These are phyloP conservation scores for Myiotriccus ornatus DNA, from an alignment of 2,797 vertebrate genomes.

Conservation along the genomic window DNA sequence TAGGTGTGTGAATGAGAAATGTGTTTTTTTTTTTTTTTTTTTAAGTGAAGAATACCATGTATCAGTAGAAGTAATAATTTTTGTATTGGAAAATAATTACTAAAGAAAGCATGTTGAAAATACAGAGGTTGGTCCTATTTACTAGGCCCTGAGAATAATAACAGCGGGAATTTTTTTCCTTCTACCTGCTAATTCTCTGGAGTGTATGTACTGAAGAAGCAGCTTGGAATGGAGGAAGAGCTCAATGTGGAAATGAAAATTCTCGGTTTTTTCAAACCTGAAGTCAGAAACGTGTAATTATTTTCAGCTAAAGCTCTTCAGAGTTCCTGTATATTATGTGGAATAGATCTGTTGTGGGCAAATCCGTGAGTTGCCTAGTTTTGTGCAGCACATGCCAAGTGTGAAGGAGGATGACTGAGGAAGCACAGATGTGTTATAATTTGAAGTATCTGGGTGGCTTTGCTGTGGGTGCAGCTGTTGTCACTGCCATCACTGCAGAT, in stretches of 20 bases:
- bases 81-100: background rate
- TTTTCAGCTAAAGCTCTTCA: background rate
- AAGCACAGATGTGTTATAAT: background rate
- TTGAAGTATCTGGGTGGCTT: background rate
- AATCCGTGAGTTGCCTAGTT: background rate
- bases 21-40: background rate
- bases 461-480: background rate
- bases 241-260: background rate
- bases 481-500: background rate
- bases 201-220: background rate
- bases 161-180: background rate
- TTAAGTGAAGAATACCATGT: fast-evolving
- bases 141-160: background rate
- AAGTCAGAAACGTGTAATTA: background rate
- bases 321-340: background rate
- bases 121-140: background rate
- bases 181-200: background rate
- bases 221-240: background rate
- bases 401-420: background rate
- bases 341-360: background rate
- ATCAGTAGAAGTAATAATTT: background rate
- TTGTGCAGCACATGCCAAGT: background rate
- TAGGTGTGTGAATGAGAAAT: background rate
- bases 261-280: background rate
- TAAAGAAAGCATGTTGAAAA: background rate